Base-by-base conservation (phyloP, 1,140 invertebrate species). In the Leptonema lineaticorne region DNA sequence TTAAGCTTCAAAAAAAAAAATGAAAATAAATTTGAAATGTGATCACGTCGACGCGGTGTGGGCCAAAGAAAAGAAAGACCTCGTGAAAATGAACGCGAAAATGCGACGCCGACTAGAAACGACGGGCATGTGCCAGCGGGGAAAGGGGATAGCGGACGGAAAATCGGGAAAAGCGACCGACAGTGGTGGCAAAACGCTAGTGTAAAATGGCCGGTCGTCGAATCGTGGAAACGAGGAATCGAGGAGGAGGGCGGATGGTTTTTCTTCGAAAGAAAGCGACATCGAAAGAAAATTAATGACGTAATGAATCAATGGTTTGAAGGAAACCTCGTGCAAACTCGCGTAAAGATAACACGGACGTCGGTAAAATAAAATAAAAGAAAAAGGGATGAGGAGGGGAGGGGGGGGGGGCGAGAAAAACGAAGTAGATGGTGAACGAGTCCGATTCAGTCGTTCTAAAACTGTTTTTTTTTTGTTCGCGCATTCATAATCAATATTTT, bases 301-400 rank as follows among this genome's bases (percentile, higher is more conserved):
- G 58, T 72, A 72, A 72, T 72, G 70, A 72, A 72, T 72, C 70
- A 72, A 65, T 68, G 62, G 70, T 58, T 62, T 37, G 70, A 68
- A 71, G 67, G 45, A 57, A 62, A 22, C 41, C 63, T 63, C 9
- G 29, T n/a, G 28, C 58, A 37, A 28, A 60, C 58, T 63, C 60
- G n/a, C 50, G 30, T 26, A 67, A 65, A 71, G 67, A 71, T 58
- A 59, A 46, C 41, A 53, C 2, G 30, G 58, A 68, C 59, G 41
- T 50, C 68, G 46, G 20, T 29, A 7, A 27, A 28, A 57, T 58
- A 67, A 58, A 70, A 37, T 30, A 58, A n/a, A 41, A 8, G 45
- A 53, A 57, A n/a, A n/a, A n/a, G n/a, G n/a, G n/a, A n/a, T n/a
- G n/a, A n/a, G n/a, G n/a, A n/a, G n/a, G n/a, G n/a, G n/a, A n/a